These are phyloP conservation scores for Leptocoma aspasia DNA, from an alignment of 2,113 vertebrate species.

Conservation along the genomic window DNA sequence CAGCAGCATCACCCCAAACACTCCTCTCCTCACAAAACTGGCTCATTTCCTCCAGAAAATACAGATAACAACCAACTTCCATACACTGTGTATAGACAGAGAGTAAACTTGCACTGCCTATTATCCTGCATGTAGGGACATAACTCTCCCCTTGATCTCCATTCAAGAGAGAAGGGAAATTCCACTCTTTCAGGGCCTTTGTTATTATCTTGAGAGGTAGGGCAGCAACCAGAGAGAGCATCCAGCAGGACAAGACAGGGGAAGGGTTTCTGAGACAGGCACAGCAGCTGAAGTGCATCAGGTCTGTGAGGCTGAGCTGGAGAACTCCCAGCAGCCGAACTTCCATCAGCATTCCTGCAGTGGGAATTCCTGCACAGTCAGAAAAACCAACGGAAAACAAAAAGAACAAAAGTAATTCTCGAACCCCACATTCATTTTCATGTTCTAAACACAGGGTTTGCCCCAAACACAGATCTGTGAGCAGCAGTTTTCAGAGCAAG, in stretches of 20 bases:
- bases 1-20: neutral
- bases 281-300: neutral
- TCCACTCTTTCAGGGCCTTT: neutral
- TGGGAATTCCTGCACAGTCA: neutral
- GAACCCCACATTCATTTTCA: neutral
- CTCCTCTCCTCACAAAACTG: neutral
- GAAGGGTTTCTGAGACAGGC: neutral
- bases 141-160: neutral
- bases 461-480: neutral
- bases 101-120: neutral
- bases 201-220: neutral
- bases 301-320: neutral
- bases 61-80: neutral
- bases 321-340: neutral
- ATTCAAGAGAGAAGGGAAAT: conserved; percentile 13
- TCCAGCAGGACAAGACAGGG: neutral
- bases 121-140: neutral
- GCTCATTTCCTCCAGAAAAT: neutral
- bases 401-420: neutral
- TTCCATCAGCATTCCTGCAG: neutral
- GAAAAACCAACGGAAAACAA: neutral
- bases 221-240: neutral
- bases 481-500: neutral
- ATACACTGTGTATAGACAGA: neutral
- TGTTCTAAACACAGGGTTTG: neutral